Conservation (phyloP, 1,140 invertebrate species). For the Rhyacophila brunnea region DNA sequence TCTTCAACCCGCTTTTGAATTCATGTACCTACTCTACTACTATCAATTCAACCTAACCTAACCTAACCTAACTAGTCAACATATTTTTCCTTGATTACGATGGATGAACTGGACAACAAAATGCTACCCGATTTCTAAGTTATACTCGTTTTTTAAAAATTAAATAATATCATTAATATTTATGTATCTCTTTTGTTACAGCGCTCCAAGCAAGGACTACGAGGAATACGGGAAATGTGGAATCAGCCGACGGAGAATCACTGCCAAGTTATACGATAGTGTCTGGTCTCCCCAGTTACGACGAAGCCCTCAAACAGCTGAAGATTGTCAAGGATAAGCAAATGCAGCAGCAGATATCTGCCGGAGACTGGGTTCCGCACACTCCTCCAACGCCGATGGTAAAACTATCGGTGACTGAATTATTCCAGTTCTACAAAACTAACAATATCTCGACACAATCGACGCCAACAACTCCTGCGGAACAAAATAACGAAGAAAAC, state of each 20-base stretch:
- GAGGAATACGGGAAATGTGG: slow-evolving; percentile 13
- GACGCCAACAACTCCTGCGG: not conserved
- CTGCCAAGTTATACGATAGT: slow-evolving; percentile 63
- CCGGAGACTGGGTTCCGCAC: slow-evolving; percentile 27
- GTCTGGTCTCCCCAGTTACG: slow-evolving; percentile 61
- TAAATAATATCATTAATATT: no score
- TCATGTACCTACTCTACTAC: no score
- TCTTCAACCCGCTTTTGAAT: no score
- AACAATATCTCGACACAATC: not conserved
- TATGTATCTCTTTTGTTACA: no score
- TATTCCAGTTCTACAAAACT: slow-evolving; percentile 40
- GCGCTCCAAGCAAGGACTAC: slow-evolving; percentile 21
- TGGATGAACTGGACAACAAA: no score
- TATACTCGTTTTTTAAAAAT: no score
- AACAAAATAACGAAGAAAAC: slow-evolving; percentile 7
- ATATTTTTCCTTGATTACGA: no score
- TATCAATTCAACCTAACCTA: no score
- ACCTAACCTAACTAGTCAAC: no score
- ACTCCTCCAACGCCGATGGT: slow-evolving; percentile 34
- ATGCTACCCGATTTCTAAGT: no score
- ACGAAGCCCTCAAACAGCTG: slow-evolving; percentile 60
- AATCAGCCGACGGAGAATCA: slow-evolving; percentile 49
- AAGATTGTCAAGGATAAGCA: slow-evolving; percentile 33
- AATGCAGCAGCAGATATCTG: slow-evolving; percentile 5
- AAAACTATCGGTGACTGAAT: slow-evolving; percentile 41